Percentiles rank a stretch among this genome's conserved stretches.
These are phyloP conservation scores for Glandiceps talaboti DNA, from an alignment of 53 echinoderm and acorn worm genomes.

Conservation along the genomic window DNA sequence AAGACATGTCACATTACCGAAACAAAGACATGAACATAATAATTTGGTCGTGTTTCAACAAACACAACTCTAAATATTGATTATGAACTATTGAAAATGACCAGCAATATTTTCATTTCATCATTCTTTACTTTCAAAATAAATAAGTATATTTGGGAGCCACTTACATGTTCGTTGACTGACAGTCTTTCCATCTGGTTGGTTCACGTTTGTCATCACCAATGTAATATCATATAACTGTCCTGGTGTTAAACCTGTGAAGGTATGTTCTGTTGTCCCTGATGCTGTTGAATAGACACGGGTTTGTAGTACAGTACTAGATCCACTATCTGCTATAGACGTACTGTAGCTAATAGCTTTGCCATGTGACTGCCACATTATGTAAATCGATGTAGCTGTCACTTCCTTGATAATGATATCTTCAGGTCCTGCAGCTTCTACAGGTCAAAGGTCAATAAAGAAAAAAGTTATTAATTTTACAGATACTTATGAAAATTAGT, in stretches of 20 bases:
- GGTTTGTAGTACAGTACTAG: not conserved
- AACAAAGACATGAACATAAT: too few relatives aligned
- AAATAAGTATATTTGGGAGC: too few relatives aligned
- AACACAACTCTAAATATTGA: too few relatives aligned
- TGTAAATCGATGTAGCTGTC: not conserved
- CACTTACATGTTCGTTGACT: not conserved
- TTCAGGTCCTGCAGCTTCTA: constrained; percentile 1
- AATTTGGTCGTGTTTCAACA: too few relatives aligned
- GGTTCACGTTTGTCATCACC: not conserved
- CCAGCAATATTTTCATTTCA: too few relatives aligned
- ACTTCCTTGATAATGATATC: constrained; percentile 15
- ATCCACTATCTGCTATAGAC: not conserved
- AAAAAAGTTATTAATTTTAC: too few relatives aligned
- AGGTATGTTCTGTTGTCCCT: not conserved
- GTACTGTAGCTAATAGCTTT: constrained; percentile 1
- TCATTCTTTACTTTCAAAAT: too few relatives aligned
- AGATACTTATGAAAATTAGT: too few relatives aligned
- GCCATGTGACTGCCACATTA: constrained; percentile 5
- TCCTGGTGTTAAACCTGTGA: constrained; percentile 7
- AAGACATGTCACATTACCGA: too few relatives aligned
- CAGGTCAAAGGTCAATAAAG: too few relatives aligned
- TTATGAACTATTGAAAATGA: too few relatives aligned
- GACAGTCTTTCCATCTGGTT: too few relatives aligned
- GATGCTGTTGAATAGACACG: not conserved
- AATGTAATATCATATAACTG: constrained; percentile 14